Evolutionary conservation across 2,113 vertebrate genomes (phyloP).

Genomic region (Strigops habroptila): DNA sequence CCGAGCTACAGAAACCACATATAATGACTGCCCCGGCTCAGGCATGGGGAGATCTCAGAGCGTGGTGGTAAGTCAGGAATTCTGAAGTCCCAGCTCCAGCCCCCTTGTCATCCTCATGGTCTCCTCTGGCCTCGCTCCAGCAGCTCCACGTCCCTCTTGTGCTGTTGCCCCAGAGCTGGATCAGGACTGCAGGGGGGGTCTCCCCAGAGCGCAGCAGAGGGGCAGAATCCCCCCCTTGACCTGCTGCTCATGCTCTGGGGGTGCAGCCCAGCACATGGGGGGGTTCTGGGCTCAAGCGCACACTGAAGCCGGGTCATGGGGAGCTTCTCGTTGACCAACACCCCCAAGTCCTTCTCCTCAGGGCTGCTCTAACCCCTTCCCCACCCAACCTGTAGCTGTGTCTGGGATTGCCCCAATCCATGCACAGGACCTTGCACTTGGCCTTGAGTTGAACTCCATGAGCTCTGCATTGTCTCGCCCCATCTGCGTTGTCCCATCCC

Average conservation of each 20-base stretch:
- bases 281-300: background rate
- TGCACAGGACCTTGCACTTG: background rate
- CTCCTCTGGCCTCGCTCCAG: background rate
- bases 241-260: background rate
- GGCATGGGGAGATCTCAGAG: rapidly evolving
- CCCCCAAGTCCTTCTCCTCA: background rate
- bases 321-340: background rate
- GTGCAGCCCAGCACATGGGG: background rate
- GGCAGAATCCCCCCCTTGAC: background rate
- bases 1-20: background rate
- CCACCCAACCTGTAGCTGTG: background rate
- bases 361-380: background rate
- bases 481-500: background rate
- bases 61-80: background rate
- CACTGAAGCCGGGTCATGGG: background rate
- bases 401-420: background rate
- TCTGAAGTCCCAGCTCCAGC: background rate
- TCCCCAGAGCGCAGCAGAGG: background rate
- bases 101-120: background rate
- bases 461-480: background rate
- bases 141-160: background rate
- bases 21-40: background rate
- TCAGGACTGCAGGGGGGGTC: background rate
- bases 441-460: background rate
- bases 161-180: background rate